Base-by-base conservation (phyloP, 2,888 invertebrate genomes). In the Melieria crassipennis region DNA sequence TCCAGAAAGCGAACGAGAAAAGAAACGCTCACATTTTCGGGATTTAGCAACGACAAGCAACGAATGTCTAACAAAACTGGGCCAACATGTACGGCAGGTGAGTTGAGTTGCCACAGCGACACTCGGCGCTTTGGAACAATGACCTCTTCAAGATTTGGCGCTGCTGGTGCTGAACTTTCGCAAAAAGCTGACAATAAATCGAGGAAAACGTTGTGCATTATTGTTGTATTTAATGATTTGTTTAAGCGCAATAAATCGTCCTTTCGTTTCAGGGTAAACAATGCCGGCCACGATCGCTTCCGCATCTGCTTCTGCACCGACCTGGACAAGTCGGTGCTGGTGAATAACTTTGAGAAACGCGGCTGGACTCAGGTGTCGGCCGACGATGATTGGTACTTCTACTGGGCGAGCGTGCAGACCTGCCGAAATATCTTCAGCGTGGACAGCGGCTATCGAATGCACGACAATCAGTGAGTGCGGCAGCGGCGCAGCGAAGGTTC, bases 341-440 rank as follows among this genome's bases (percentile, higher is more conserved):
- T 95, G 65, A 94, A 93, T 78, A 98, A 96, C 87, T 97, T 97
- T 83, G 95, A 97, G 79, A 94, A 95, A 80, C 89, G 97, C 67
- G 96, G 96, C 10, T 98, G 98, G 97, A 87, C 89, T 3, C 82
- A 86, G 72, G 97, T 95, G 0, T 91, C 92, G 0, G 92, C 94
- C 0, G 96, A 97, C 78, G 97, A 96, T 81, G 95, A 97, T 79
- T 98, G 97, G 97, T 96, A 98, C 85, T 93, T 97, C 83, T 98
- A 98, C 85, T 98, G 97, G 97, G 94, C 97, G 4, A 94, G 93
- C 71, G 95, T 96, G 2, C 92, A 93, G 81, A 96, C 94, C n/a
- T 96, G 96, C 79, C 90, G 97, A 71, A 94, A 91, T 81, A 91
- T 98, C 74, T 97, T 97, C 84, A 96, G 96, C 82, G 93, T 96